phyloP scores from a whole-genome alignment of 2,797 vertebrate genomes.

The Galagoides demidoff region DNA sequence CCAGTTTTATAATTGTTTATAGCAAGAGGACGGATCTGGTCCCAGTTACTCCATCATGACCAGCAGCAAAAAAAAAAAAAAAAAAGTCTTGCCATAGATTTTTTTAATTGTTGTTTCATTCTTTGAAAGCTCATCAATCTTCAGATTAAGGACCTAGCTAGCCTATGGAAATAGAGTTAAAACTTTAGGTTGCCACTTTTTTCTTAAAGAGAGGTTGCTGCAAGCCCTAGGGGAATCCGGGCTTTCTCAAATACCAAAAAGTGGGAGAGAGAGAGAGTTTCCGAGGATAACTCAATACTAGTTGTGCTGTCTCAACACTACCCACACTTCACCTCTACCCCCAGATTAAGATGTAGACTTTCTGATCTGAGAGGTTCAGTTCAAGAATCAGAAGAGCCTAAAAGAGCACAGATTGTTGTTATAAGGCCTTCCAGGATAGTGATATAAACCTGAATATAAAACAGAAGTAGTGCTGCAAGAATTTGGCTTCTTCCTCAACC shows the following conservation, averaged over 20 bases:
- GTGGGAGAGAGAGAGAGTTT: background rate
- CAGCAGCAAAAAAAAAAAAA: background rate
- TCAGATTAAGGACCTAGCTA: background rate
- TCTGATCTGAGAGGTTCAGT: background rate
- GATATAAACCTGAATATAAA: constrained; percentile 44
- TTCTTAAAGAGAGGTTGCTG: background rate
- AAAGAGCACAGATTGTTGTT: constrained; percentile 54
- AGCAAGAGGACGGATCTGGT: background rate
- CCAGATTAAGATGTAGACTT: background rate
- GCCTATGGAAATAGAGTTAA: background rate
- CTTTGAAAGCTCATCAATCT: background rate
- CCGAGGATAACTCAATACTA: background rate
- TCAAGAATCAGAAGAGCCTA: constrained; percentile 24
- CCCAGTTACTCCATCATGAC: background rate
- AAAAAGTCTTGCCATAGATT: background rate
- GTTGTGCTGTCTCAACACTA: background rate
- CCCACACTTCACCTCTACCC: background rate
- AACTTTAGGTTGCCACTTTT: background rate
- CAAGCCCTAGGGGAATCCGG: background rate
- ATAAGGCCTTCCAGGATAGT: constrained; percentile 10
- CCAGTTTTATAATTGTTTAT: background rate
- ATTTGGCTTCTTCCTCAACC: constrained; percentile 71
- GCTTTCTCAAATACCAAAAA: background rate
- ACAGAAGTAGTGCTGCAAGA: constrained; percentile 41
- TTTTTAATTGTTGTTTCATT: background rate